These are phyloP conservation scores for Mionectes macconnelli DNA, from an alignment of 2,113 vertebrate species.

Conservation along the genomic window DNA sequence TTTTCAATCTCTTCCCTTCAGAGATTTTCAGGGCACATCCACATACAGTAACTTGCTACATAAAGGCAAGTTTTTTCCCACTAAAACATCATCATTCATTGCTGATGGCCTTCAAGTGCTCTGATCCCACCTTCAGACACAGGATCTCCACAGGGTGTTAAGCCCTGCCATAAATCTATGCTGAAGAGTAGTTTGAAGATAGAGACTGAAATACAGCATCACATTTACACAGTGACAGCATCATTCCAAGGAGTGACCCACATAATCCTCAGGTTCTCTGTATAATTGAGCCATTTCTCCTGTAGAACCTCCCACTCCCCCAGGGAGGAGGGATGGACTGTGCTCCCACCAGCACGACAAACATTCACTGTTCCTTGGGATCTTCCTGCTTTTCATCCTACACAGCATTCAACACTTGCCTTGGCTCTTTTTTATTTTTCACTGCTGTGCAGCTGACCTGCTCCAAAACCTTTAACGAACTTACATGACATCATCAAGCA, in stretches of 20 bases:
- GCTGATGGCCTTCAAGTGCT: neutral
- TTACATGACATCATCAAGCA: neutral
- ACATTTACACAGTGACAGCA: rapidly evolving
- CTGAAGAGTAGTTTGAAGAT: neutral
- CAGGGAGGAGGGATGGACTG: neutral
- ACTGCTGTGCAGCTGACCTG: neutral
- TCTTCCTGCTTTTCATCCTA: neutral
- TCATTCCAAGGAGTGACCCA: neutral
- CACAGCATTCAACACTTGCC: neutral
- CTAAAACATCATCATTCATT: neutral
- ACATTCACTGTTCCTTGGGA: neutral
- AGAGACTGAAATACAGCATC: rapidly evolving
- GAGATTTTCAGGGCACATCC: neutral
- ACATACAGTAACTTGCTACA: rapidly evolving
- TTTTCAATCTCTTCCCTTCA: neutral
- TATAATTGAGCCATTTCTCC: neutral
- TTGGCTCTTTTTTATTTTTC: neutral
- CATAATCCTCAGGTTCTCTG: rapidly evolving
- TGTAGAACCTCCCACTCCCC: neutral
- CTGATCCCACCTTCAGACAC: neutral
- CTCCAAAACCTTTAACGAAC: neutral
- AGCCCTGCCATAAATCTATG: neutral
- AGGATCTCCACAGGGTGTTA: neutral
- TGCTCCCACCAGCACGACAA: neutral
- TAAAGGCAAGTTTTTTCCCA: neutral